phyloP scores from a whole-genome alignment of 2,113 vertebrate genomes.

The Pelvicachromis taeniatus region DNA sequence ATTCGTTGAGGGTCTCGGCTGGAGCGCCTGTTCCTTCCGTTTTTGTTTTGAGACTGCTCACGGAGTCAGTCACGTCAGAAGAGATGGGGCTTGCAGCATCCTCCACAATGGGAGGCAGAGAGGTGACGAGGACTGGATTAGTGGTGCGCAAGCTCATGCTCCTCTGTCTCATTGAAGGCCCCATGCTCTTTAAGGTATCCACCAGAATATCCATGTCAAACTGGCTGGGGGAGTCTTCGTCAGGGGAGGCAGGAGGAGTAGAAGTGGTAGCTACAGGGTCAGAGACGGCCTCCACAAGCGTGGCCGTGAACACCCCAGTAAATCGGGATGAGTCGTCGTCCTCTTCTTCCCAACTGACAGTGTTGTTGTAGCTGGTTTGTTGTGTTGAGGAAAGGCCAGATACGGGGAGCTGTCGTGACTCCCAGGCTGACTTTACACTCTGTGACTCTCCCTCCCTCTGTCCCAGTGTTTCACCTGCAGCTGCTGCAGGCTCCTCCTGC shows the following conservation, averaged over 20 bases:
- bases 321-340: not conserved
- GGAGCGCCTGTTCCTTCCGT: not conserved
- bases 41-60: not conserved
- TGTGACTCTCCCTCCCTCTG: not conserved
- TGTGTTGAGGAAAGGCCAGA: not conserved
- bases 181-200: constrained; percentile 87
- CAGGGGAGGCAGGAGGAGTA: constrained; percentile 51
- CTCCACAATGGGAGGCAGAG: constrained; percentile 81
- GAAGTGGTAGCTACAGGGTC: constrained; percentile 21
- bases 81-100: constrained; percentile 41
- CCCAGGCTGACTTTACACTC: constrained; percentile 21
- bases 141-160: constrained; percentile 27
- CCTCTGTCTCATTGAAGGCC: constrained; percentile 72
- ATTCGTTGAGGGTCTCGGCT: not conserved
- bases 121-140: constrained; percentile 51
- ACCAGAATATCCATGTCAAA: constrained; percentile 84
- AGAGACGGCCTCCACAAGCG: constrained; percentile 61
- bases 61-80: not conserved
- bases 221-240: constrained; percentile 56
- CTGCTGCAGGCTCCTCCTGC: constrained; percentile 59
- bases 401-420: not conserved
- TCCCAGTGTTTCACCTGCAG: constrained; percentile 34
- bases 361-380: not conserved
- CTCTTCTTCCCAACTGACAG: not conserved
- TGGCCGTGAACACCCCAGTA: constrained; percentile 68